These are phyloP conservation scores for Pachyseris speciosa DNA, from an alignment of 64 coral and sea anemone species.

Conservation along the genomic window DNA sequence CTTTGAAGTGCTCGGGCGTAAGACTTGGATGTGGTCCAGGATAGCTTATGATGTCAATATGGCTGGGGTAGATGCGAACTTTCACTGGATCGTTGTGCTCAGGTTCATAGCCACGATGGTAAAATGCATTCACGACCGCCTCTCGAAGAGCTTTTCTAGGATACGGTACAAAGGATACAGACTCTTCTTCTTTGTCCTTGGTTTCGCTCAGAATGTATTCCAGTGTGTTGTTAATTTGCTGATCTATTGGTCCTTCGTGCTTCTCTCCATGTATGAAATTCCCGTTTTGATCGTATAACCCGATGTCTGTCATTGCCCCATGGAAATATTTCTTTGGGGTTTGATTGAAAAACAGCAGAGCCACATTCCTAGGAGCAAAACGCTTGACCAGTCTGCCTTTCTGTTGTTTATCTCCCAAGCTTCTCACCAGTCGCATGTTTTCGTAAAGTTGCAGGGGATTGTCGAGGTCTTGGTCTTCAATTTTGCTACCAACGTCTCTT, in stretches of 20 bases:
- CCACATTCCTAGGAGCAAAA: conserved; percentile 63
- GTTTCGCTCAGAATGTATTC: conserved; percentile 46
- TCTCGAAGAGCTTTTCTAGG: conserved; percentile 73
- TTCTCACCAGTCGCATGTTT: conserved; percentile 61
- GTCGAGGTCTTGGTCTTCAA: background rate
- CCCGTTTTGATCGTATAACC: conserved; percentile 41
- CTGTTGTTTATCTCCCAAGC: conserved; percentile 2
- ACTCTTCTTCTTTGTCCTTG: conserved; percentile 49
- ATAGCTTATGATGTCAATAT: conserved; percentile 83
- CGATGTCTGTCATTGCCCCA: conserved; percentile 79
- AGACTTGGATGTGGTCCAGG: conserved; percentile 77
- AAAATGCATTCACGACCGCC: conserved; percentile 77
- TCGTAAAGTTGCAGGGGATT: background rate
- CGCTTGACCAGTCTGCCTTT: background rate
- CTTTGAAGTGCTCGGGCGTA: conserved; percentile 53
- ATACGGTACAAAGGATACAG: conserved; percentile 55
- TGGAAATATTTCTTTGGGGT: conserved; percentile 51
- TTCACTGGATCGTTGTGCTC: conserved; percentile 61
- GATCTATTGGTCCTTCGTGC: conserved; percentile 56
- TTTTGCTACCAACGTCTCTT: conserved; percentile 48
- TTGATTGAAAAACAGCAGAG: conserved; percentile 62
- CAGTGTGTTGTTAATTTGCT: conserved; percentile 64
- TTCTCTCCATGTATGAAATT: conserved; percentile 4
- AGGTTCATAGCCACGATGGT: conserved; percentile 80
- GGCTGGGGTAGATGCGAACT: conserved; percentile 67